A percentile compares a stretch with the other conserved stretches of the same genome.
phyloP scores from a whole-genome alignment of 2,797 vertebrate species.

The Coregonus suidteri region DNA sequence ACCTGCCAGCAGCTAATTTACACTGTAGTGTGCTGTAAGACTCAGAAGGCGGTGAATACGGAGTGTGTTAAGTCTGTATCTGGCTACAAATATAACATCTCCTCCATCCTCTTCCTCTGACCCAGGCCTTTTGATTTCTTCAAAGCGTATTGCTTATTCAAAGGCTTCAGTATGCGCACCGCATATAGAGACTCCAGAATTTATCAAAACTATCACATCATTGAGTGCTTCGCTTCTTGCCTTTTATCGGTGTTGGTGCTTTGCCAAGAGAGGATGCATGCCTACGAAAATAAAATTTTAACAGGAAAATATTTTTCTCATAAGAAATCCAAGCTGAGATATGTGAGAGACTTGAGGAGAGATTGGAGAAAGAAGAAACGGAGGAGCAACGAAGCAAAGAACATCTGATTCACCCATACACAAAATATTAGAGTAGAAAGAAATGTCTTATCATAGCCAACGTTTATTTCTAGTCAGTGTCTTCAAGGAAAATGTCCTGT shows the following conservation, averaged over 20 bases:
- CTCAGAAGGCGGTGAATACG: too few species aligned
- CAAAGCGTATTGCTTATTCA: background rate
- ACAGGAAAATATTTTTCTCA: background rate
- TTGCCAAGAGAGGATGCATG: background rate
- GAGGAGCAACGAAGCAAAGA: background rate
- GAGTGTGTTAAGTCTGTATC: background rate
- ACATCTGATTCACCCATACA: background rate
- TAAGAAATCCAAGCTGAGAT: background rate
- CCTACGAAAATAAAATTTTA: background rate
- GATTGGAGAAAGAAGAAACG: background rate
- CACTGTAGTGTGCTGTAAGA: background rate
- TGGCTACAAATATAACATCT: slow-evolving; percentile 2
- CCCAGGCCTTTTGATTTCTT: slow-evolving; percentile 4
- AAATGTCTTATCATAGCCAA: background rate
- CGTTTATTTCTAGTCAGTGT: background rate
- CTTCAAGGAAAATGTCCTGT: background rate
- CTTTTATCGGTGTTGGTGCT: background rate
- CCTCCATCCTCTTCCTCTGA: slow-evolving; percentile 6
- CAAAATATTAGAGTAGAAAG: background rate
- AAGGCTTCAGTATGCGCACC: background rate
- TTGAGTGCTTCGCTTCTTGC: background rate
- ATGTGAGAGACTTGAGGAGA: background rate
- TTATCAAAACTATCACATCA: background rate
- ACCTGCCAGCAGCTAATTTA: background rate
- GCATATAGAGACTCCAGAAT: background rate